Conservation (phyloP, 2,888 invertebrate species). For the Plusia festucae region DNA sequence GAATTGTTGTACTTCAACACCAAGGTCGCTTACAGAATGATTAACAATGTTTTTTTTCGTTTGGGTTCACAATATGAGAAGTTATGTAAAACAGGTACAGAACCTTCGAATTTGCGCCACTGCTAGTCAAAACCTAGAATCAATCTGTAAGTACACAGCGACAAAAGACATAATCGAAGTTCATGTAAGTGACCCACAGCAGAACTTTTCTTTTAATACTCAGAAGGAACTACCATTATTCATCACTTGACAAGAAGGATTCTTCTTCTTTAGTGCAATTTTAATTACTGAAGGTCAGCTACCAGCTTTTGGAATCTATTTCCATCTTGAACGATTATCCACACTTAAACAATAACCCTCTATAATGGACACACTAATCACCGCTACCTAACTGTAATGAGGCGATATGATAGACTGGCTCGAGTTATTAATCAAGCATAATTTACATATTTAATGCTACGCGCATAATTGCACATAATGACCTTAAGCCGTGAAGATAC, state of each 20-base stretch:
- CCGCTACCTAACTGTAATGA: slow-evolving; percentile 39
- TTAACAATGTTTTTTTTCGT: too few relatives aligned
- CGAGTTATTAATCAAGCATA: slow-evolving; percentile 50
- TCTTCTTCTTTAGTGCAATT: too few relatives aligned
- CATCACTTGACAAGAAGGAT: neutral
- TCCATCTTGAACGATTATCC: neutral
- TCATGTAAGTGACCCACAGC: too few relatives aligned
- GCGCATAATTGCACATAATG: slow-evolving; percentile 46
- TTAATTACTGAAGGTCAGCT: too few relatives aligned
- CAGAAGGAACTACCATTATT: slow-evolving; percentile 5
- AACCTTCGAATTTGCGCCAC: too few relatives aligned
- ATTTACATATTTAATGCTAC: slow-evolving; percentile 50
- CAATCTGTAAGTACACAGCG: too few relatives aligned
- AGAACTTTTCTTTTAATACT: slow-evolving; percentile 15
- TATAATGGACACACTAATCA: slow-evolving; percentile 24
- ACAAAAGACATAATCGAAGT: neutral
- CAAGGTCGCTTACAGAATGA: too few relatives aligned
- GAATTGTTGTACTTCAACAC: too few relatives aligned
- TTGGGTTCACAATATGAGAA: too few relatives aligned
- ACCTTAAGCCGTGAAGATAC: slow-evolving; percentile 20
- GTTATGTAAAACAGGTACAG: too few relatives aligned
- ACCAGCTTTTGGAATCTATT: too few relatives aligned
- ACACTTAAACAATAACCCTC: neutral
- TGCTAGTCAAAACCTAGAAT: too few relatives aligned
- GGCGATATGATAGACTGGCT: slow-evolving; percentile 51